These are phyloP conservation scores for Callinectes sapidus DNA, from an alignment of 2,888 invertebrate species.

Conservation along the genomic window DNA sequence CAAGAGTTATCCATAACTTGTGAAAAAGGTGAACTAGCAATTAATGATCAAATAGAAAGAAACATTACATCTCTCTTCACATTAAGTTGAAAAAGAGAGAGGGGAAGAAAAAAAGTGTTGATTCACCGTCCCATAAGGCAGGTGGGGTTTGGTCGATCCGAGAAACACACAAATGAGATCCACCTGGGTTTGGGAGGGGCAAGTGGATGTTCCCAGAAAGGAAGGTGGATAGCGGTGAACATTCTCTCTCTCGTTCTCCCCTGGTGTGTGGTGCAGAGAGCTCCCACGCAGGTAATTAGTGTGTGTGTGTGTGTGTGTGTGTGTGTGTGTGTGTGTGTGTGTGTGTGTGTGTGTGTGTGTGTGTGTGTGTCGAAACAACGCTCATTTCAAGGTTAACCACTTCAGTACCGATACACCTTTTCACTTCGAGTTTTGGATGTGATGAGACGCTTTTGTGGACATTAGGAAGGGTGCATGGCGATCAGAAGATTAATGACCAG, in stretches of 20 bases:
- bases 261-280: neutral
- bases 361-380: neutral
- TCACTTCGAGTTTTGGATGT: too few species aligned
- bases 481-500: too few species aligned
- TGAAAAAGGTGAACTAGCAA: neutral
- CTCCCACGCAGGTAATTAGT: neutral
- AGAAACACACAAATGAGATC: neutral
- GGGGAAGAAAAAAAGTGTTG: neutral
- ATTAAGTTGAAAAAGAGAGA: too few species aligned
- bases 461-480: too few species aligned
- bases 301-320: neutral
- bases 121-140: neutral
- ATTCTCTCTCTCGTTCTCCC: too few species aligned
- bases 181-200: neutral
- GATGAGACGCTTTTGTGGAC: too few species aligned
- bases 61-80: neutral
- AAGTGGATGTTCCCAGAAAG: neutral
- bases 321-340: neutral
- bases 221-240: neutral
- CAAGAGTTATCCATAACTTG: neutral
- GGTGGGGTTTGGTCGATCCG: neutral
- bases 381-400: conserved; percentile 19
- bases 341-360: conserved; percentile 6
- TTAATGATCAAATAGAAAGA: neutral
- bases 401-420: too few species aligned